These are phyloP conservation scores for Pangasius krempfi DNA, from an alignment of 2,797 vertebrate genomes.

Conservation along the genomic window DNA sequence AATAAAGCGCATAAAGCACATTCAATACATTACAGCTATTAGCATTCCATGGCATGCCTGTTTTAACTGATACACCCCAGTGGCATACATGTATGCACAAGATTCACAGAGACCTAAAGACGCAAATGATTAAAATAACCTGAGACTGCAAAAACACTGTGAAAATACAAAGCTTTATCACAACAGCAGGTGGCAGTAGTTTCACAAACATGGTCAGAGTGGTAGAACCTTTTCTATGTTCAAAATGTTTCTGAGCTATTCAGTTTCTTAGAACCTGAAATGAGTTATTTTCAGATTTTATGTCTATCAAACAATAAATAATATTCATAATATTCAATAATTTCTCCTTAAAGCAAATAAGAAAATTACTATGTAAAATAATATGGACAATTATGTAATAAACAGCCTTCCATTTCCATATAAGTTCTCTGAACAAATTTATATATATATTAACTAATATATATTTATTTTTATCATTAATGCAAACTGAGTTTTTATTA, in stretches of 20 bases:
- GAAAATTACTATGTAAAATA: neutral
- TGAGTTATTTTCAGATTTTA: neutral
- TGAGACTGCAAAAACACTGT: neutral
- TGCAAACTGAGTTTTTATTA: no score
- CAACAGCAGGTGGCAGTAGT: slow-evolving; percentile 16
- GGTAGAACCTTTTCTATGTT: neutral
- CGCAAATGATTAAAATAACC: neutral
- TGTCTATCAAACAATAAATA: neutral
- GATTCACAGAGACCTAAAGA: neutral
- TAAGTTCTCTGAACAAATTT: neutral
- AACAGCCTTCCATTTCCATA: neutral
- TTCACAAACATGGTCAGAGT: neutral
- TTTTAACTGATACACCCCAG: neutral
- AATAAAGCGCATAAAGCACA: neutral
- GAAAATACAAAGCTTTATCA: neutral
- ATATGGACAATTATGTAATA: neutral
- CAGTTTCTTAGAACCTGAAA: neutral
- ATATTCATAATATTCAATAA: neutral
- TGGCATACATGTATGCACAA: neutral
- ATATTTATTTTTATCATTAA: no score
- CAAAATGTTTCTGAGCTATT: neutral
- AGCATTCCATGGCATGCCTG: neutral
- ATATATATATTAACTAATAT: no score
- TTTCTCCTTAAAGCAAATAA: neutral
- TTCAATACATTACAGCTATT: neutral